Evolutionary conservation across 2,888 invertebrate genomes (phyloP).

Genomic region (Cryptophagus acutangulus): DNA sequence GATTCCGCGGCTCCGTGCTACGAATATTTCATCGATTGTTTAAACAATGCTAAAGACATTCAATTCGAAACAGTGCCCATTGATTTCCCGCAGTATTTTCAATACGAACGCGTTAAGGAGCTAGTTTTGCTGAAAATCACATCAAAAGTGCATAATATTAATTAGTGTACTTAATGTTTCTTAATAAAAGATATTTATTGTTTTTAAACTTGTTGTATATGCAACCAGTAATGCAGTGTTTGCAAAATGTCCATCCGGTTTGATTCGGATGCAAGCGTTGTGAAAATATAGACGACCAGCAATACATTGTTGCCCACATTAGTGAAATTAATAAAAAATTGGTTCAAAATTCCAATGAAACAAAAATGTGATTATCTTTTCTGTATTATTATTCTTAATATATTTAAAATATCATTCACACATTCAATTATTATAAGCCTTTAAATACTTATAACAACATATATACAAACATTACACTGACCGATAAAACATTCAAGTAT

Average conservation of each 20-base stretch:
- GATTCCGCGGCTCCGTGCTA: constrained; percentile 84
- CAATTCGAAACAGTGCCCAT: constrained; percentile 58
- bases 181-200: too few species aligned
- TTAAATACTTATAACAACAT: constrained; percentile 36
- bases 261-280: too few species aligned
- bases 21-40: constrained; percentile 68
- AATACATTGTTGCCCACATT: neutral
- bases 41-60: constrained; percentile 56
- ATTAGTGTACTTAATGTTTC: too few species aligned
- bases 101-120: constrained; percentile 74
- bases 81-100: constrained; percentile 76
- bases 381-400: constrained; percentile 32
- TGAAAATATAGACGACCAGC: too few species aligned
- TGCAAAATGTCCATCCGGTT: too few species aligned
- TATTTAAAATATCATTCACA: constrained; percentile 43
- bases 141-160: too few species aligned
- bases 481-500: constrained; percentile 34
- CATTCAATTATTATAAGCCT: constrained; percentile 36
- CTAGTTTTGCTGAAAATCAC: constrained; percentile 69
- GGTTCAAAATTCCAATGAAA: constrained; percentile 6
- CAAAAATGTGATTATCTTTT: constrained; percentile 16
- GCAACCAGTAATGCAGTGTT: too few species aligned
- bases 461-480: constrained; percentile 34
- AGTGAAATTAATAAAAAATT: constrained; percentile 4
- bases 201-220: too few species aligned